Evolutionary conservation across 2,888 invertebrate species (phyloP).

Genomic region (Aphodius sticticus): DNA sequence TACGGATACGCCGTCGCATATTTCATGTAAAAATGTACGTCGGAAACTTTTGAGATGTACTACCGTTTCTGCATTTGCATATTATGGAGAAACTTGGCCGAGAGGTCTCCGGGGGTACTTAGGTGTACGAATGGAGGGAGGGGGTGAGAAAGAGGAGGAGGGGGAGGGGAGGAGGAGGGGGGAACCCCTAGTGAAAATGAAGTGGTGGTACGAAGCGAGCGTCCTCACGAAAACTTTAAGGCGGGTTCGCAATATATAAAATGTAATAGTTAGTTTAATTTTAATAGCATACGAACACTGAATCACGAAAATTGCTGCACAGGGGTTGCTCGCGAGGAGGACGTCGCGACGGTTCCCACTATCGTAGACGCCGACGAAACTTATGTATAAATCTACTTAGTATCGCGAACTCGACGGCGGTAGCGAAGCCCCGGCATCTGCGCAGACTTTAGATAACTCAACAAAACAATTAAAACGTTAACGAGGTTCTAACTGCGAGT

Average conservation of each 20-base stretch:
- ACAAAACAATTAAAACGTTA: constrained; percentile 58
- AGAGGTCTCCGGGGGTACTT: constrained; percentile 27
- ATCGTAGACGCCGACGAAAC: constrained; percentile 39
- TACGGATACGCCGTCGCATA: constrained; percentile 59
- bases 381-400: constrained; percentile 37
- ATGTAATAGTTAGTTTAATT: constrained; percentile 44
- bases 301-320: constrained; percentile 50
- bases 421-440: constrained; percentile 40
- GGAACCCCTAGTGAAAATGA: constrained; percentile 5
- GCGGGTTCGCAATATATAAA: constrained; percentile 42
- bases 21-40: constrained; percentile 59
- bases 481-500: constrained; percentile 57
- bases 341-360: constrained; percentile 48
- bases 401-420: constrained; percentile 19
- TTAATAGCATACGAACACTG: constrained; percentile 42
- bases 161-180: not conserved
- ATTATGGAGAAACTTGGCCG: constrained; percentile 56
- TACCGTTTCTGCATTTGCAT: constrained; percentile 57
- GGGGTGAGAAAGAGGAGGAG: not conserved
- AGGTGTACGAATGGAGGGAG: constrained; percentile 11
- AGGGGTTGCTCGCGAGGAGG: constrained; percentile 26
- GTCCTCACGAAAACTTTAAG: constrained; percentile 34
- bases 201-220: constrained; percentile 20
- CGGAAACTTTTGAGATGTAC: constrained; percentile 54
- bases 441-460: constrained; percentile 54